Conservation (phyloP, 2,888 invertebrate species). For the Rhogogaster chlorosoma region DNA sequence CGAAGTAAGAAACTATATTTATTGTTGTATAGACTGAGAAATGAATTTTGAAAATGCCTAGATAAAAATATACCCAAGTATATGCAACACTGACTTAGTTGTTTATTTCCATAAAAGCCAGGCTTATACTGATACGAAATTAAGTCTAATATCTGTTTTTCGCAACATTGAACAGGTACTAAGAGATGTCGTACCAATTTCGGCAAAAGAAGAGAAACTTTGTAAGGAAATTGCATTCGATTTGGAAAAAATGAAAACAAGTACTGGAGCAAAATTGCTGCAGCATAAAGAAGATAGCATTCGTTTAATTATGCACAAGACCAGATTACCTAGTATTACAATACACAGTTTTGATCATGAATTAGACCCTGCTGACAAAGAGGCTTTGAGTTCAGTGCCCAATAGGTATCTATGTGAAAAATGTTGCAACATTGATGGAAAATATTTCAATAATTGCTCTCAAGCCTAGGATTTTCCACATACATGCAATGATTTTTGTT, state of each 20-base stretch:
- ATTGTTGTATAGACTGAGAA: not conserved
- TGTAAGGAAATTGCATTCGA: constrained; percentile 54
- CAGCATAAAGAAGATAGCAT: constrained; percentile 61
- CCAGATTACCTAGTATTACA: constrained; percentile 60
- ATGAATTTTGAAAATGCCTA: not conserved
- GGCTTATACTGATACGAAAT: not conserved
- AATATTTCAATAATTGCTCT: not conserved
- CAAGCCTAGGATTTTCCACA: not conserved
- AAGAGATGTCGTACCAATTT: constrained; percentile 57
- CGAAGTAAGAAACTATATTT: constrained; percentile 55
- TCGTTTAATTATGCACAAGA: constrained; percentile 61
- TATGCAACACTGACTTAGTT: not conserved
- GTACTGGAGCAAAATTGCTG: constrained; percentile 57
- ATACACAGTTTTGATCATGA: constrained; percentile 60
- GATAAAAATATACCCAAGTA: not conserved
- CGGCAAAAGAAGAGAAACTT: constrained; percentile 55
- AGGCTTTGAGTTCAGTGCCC: constrained; percentile 53
- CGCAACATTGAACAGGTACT: constrained; percentile 53
- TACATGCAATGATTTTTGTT: not conserved
- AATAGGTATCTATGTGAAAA: constrained; percentile 51
- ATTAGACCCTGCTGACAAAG: constrained; percentile 47
- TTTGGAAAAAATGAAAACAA: constrained; percentile 57
- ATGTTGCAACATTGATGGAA: not conserved
- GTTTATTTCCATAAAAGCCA: not conserved
- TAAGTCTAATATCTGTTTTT: not conserved